These are phyloP conservation scores for Lamprologus tigripictilis DNA, from an alignment of 2,113 vertebrate species.

Conservation along the genomic window DNA sequence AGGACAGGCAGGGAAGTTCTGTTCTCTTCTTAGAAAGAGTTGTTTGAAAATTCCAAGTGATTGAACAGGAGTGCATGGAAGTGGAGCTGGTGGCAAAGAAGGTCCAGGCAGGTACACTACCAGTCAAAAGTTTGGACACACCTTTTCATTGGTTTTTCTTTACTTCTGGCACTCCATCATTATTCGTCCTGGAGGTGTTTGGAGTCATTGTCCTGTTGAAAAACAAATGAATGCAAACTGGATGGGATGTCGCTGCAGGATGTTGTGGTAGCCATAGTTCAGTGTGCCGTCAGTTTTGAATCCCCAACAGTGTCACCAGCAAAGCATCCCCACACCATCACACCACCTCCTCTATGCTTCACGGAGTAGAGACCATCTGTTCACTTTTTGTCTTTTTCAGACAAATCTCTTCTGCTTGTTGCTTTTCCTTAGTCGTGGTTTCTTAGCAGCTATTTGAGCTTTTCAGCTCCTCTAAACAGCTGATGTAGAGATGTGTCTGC, in stretches of 20 bases:
- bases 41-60: neutral
- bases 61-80: neutral
- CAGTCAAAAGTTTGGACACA: neutral
- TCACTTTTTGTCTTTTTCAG: neutral
- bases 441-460: neutral
- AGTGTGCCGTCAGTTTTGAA: neutral
- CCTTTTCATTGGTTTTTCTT: neutral
- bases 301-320: neutral
- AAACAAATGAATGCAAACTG: neutral
- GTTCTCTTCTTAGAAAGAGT: neutral
- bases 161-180: neutral
- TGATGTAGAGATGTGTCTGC: neutral
- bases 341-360: accelerated
- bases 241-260: neutral
- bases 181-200: accelerated
- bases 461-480: neutral
- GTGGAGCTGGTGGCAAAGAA: neutral
- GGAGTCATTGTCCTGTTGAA: neutral
- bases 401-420: neutral
- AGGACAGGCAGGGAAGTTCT: neutral
- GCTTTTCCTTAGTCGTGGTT: neutral
- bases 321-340: neutral
- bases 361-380: neutral
- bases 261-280: neutral
- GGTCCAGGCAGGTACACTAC: neutral